Conservation (phyloP, 2,888 invertebrate genomes). For the Drosophila borealis region DNA sequence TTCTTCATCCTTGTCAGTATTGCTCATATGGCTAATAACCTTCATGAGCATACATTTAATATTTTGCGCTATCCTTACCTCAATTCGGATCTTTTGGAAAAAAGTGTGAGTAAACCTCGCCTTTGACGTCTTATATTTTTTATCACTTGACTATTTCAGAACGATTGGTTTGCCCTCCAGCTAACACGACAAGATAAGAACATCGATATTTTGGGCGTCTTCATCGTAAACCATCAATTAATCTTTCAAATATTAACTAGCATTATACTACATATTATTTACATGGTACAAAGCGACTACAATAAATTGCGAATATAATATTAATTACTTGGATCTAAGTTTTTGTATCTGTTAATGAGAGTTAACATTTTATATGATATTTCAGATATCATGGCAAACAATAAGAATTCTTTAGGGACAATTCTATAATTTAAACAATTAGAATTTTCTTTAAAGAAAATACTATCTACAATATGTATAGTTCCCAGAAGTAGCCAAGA, state of each 20-base stretch:
- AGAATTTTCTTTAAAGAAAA: no score
- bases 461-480: no score
- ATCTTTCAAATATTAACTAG: neutral
- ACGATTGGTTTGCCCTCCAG: constrained; percentile 40
- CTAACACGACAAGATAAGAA: constrained; percentile 22
- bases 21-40: neutral
- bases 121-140: no score
- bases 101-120: constrained; percentile 9
- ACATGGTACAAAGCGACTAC: constrained; percentile 38
- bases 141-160: constrained; percentile 10
- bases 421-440: no score
- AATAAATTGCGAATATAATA: neutral
- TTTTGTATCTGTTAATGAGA: no score
- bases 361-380: no score
- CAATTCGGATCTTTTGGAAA: neutral
- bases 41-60: constrained; percentile 3
- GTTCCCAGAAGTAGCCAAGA: no score
- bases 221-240: constrained; percentile 22
- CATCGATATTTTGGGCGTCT: constrained; percentile 9
- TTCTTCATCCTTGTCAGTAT: neutral
- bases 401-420: no score
- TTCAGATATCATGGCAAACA: no score
- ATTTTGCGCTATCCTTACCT: constrained; percentile 6
- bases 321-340: no score
- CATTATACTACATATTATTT: constrained; percentile 17